phyloP scores from a whole-genome alignment of 2,113 vertebrate genomes.

The Hassar affinis region DNA sequence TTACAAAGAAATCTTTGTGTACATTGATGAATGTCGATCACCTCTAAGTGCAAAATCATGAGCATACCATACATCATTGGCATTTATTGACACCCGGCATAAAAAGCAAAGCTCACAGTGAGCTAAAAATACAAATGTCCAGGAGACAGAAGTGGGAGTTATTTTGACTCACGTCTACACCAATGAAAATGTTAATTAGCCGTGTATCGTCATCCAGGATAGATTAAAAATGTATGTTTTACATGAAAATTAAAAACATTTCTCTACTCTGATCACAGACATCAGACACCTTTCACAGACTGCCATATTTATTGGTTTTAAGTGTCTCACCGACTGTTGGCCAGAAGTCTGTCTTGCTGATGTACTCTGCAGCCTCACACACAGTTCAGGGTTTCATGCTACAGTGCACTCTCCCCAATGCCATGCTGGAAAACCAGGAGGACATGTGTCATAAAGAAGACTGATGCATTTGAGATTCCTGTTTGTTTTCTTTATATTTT shows the following conservation, averaged over 20 bases:
- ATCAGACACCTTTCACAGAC: neutral
- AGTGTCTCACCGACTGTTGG: too few relatives aligned
- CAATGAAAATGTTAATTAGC: neutral
- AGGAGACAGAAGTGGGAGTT: neutral
- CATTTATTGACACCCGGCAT: neutral
- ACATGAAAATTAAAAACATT: neutral
- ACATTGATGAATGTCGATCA: neutral
- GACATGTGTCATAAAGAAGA: neutral
- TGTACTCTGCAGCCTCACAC: neutral
- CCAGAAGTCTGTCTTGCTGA: neutral
- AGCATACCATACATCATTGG: neutral
- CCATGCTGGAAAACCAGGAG: neutral
- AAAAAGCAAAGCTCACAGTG: neutral
- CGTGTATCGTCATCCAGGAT: neutral
- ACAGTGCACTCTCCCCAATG: neutral
- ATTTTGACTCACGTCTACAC: neutral
- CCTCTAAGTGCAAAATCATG: too few relatives aligned
- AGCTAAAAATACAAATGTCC: neutral
- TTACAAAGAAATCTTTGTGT: neutral
- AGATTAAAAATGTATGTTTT: neutral
- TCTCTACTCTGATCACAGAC: neutral
- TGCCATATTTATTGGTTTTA: neutral
- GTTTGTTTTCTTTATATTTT: neutral
- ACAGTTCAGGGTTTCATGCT: neutral
- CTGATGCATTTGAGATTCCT: neutral